Evolutionary conservation across 2,888 invertebrate species (phyloP), one percentile per base, ranked within the genome.

Genomic region (Drosophila niveifrons): DNA sequence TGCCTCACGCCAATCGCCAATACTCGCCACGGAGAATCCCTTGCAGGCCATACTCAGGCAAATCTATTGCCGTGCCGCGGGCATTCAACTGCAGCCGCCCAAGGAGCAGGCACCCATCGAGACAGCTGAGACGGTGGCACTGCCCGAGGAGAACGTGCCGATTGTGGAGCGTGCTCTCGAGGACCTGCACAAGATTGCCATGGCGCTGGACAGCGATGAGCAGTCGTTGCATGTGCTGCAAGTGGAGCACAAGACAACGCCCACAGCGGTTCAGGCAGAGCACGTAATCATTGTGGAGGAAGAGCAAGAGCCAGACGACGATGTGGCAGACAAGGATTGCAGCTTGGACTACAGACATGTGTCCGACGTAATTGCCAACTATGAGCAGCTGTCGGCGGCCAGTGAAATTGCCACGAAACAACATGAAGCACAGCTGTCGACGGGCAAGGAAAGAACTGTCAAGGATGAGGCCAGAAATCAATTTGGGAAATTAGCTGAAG

Each of bases 121-220:
- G 46, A 7, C 17, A 23, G 8, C 63, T 29, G 9, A 31, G 39
- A 48, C 13, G 10, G 8, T 34, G 34, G 48, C 15, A 11, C 72
- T 56, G 63, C 77, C 80, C 17, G 75, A 85, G 39, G 91, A 92
- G 80, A 92, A 92, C 80, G 86, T 91, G 78, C 91, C 91, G 11
- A 89, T 91, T 31, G 91, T 91, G 64, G 92, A 92, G 72, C 87
- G 88, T 18, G 91, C 90, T 1, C 77, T 92, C 23, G 72, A 83
- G 44, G 92, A 92, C 71, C 82, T 92, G 67, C 89, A 88, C 66
- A 78, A 80, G 65, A 80, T 91, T 53, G 82, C 90, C 23, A 63
- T 66, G 7, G 81, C 85, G 0, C 51, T 87, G 70, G 75, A 78
- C 46, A 59, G 59, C 36, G 69, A 80, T 2, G 71, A 67, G 9